A percentile compares a stretch with the other conserved stretches of the same genome.
Conservation (phyloP, 2,888 invertebrate genomes). For the Rutpela maculata region DNA sequence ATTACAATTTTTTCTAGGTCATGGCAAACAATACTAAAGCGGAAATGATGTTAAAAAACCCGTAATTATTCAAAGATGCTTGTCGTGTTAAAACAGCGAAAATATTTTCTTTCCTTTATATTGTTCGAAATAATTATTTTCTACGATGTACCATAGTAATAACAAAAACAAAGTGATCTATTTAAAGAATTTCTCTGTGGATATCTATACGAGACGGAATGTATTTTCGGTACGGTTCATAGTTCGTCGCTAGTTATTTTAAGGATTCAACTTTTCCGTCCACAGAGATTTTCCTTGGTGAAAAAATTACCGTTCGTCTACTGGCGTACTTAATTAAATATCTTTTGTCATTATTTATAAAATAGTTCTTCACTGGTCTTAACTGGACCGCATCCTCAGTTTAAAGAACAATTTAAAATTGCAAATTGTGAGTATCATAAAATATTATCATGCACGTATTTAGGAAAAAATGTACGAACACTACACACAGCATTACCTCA, state of each 20-base stretch:
- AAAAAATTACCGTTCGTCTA: constrained; percentile 16
- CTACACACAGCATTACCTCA: too few relatives aligned
- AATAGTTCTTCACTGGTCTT: neutral
- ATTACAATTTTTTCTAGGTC: too few relatives aligned
- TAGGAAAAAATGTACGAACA: too few relatives aligned
- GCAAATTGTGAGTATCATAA: too few relatives aligned
- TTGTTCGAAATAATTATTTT: neutral
- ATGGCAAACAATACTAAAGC: too few relatives aligned
- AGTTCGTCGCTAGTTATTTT: constrained; percentile 29
- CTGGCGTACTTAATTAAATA: constrained; percentile 1
- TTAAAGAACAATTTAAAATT: too few relatives aligned
- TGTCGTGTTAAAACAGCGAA: too few relatives aligned
- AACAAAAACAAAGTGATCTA: constrained; percentile 25
- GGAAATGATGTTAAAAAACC: too few relatives aligned
- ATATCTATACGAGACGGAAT: constrained; percentile 12
- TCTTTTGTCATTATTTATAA: neutral
- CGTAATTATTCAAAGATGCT: too few relatives aligned
- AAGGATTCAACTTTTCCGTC: constrained; percentile 10
- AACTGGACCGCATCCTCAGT: neutral
- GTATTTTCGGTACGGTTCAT: constrained; percentile 19
- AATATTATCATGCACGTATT: too few relatives aligned
- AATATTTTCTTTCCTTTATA: neutral
- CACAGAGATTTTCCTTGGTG: constrained; percentile 23
- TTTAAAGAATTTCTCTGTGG: constrained; percentile 9
- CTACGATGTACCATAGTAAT: neutral